These are phyloP conservation scores for Chrysolina oricalcia DNA, from an alignment of 2,888 invertebrate genomes.

Conservation along the genomic window DNA sequence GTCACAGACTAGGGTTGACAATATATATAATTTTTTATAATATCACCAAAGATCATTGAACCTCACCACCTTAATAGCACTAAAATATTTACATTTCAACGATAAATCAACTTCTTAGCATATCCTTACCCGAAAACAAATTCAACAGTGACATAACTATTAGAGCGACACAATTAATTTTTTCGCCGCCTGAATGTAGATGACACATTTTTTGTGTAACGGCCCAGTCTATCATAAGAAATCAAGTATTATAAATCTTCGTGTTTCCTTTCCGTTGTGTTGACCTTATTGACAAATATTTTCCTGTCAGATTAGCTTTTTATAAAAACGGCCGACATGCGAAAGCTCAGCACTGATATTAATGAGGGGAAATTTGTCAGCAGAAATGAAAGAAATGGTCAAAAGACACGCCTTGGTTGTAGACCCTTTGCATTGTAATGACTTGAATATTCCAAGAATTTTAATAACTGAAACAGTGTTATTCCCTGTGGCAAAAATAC, in stretches of 20 bases:
- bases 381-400: constrained; percentile 17
- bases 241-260: constrained; percentile 18
- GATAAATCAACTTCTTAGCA: neutral
- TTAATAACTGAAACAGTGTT: no score
- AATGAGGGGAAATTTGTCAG: constrained; percentile 33
- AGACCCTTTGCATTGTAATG: neutral
- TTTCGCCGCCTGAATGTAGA: constrained; percentile 32
- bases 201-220: constrained; percentile 32
- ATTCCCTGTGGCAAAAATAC: no score
- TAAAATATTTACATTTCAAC: neutral
- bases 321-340: constrained; percentile 20
- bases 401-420: constrained; percentile 2
- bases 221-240: neutral
- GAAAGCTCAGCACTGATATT: constrained; percentile 26
- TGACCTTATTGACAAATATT: constrained; percentile 25
- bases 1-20: no score
- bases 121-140: neutral
- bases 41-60: no score
- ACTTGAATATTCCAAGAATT: neutral
- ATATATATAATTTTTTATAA: no score
- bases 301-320: constrained; percentile 30
- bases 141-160: constrained; percentile 13
- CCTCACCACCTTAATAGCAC: no score
- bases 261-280: constrained; percentile 5
- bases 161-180: constrained; percentile 29